Base-by-base conservation (phyloP, 2,888 invertebrate genomes). In the Drosophila borealis region DNA sequence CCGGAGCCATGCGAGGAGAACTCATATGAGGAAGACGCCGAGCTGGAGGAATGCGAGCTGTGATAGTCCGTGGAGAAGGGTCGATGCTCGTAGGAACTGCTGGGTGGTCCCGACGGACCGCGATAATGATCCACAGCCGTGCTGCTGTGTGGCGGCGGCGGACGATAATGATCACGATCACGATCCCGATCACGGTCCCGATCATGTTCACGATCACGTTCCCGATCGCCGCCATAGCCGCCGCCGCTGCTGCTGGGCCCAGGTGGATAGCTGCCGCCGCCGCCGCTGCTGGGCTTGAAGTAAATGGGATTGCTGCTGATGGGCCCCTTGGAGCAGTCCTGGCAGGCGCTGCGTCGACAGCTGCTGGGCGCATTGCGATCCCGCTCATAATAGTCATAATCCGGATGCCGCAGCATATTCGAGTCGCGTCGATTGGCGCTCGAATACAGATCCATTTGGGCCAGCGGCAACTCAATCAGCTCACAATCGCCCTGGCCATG, bases 371-470 rank as follows among this genome's bases (percentile, higher is more conserved):
- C 96, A 87, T 96, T 96, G 25, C 96, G 93, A 92, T 96, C 96
- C 36, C 95, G 93, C 81, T 96, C 96, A 89, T 96, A 97, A 89
- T 96, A 96, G 88, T 97, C 97, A 83, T 95, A 97, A 78, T 96
- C 95, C 9, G 95, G 94, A 69, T 94, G 92, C 11, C 93, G 91
- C 9, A 92, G 59, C 34, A 93, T 66, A 74, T 92, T 93, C 42
- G 92, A 82, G 74, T 95, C 95, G 33, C 94, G 92, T 41, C 93
- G 92, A 76, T 91, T 90, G 0, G 92, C 81, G 70, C 92, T 93
- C 17, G 93, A 92, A 62, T 92, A 93, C 0, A 95, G 89, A 88
- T 96, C 95, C 90, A 96, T 94, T 34, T 95, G 94, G 74, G 95
- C 93, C 49, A 96, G 93, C 0, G 96, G 96, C 50, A 95, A 93